Conservation (phyloP, 2,888 invertebrate genomes). For the Cistogaster globosa region DNA sequence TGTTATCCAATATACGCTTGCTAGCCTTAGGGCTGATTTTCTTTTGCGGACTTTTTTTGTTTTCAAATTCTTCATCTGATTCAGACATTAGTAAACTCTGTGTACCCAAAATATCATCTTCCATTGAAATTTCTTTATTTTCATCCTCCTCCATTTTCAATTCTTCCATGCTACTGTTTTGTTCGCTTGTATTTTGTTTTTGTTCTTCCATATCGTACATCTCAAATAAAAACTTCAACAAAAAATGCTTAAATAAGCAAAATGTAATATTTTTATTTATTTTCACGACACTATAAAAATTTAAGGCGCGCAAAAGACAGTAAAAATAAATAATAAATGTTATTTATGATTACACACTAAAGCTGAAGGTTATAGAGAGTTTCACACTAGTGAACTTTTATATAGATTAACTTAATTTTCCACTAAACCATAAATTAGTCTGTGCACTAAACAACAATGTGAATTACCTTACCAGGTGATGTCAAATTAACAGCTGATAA, state of each 20-base stretch:
- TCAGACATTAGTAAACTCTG: conserved; percentile 78
- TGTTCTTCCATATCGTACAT: conserved; percentile 38
- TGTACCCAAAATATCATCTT: conserved; percentile 78
- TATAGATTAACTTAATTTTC: no score
- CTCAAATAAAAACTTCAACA: background rate
- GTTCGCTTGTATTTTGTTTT: conserved; percentile 23
- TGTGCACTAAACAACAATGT: no score
- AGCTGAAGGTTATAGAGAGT: no score
- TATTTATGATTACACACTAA: no score
- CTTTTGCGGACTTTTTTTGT: conserved; percentile 30
- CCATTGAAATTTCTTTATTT: conserved; percentile 74
- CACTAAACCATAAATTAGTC: no score
- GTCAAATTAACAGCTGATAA: no score
- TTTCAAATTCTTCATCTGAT: conserved; percentile 74
- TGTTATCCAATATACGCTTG: conserved; percentile 72
- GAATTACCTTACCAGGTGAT: no score
- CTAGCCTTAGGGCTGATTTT: conserved; percentile 38
- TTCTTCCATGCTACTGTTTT: conserved; percentile 69
- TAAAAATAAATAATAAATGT: no score
- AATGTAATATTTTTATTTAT: conserved; percentile 16
- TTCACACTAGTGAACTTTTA: no score
- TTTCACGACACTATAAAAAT: no score
- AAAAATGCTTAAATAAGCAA: conserved; percentile 19
- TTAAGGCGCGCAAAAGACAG: no score
- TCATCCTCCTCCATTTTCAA: conserved; percentile 70